Percentiles rank a stretch among this genome's conserved stretches.
These are phyloP conservation scores for Muscina levida DNA, from an alignment of 2,888 invertebrate genomes.

Conservation along the genomic window DNA sequence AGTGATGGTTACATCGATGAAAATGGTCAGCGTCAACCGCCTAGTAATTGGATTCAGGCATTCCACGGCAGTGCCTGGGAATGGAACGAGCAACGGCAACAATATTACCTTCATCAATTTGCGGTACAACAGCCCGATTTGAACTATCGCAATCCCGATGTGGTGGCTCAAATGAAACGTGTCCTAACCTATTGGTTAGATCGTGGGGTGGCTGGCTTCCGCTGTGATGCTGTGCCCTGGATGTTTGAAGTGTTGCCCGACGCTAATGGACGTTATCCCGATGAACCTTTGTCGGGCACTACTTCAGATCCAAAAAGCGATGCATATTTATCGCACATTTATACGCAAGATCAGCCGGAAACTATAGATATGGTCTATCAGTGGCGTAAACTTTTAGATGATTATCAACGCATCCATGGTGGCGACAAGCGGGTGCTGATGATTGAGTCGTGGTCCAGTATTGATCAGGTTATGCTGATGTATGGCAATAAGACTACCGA, in stretches of 20 bases:
- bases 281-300: slow-evolving; percentile 82
- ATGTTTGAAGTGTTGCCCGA: slow-evolving; percentile 79
- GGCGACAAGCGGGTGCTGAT: slow-evolving; percentile 82
- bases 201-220: slow-evolving; percentile 92
- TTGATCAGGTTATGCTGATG: slow-evolving; percentile 81
- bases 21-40: slow-evolving; percentile 71
- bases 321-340: slow-evolving; percentile 83
- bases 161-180: slow-evolving; percentile 81
- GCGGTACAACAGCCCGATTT: slow-evolving; percentile 83
- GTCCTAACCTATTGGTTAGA: slow-evolving; percentile 88
- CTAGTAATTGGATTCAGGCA: slow-evolving; percentile 76
- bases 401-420: slow-evolving; percentile 80
- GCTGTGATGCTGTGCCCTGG: slow-evolving; percentile 86
- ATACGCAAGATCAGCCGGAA: slow-evolving; percentile 83
- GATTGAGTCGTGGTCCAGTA: slow-evolving; percentile 83
- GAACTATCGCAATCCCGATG: slow-evolving; percentile 82
- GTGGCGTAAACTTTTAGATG: slow-evolving; percentile 84
- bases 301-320: slow-evolving; percentile 81
- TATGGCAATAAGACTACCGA: slow-evolving; percentile 81
- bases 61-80: slow-evolving; percentile 84
- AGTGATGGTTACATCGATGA: slow-evolving; percentile 81
- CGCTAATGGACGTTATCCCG: slow-evolving; percentile 81
- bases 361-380: slow-evolving; percentile 85
- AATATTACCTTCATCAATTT: slow-evolving; percentile 85
- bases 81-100: slow-evolving; percentile 82